Evolutionary conservation across 2,797 vertebrate species (phyloP), one percentile per base, ranked within the genome.

Genomic region (Amniataba percoides): DNA sequence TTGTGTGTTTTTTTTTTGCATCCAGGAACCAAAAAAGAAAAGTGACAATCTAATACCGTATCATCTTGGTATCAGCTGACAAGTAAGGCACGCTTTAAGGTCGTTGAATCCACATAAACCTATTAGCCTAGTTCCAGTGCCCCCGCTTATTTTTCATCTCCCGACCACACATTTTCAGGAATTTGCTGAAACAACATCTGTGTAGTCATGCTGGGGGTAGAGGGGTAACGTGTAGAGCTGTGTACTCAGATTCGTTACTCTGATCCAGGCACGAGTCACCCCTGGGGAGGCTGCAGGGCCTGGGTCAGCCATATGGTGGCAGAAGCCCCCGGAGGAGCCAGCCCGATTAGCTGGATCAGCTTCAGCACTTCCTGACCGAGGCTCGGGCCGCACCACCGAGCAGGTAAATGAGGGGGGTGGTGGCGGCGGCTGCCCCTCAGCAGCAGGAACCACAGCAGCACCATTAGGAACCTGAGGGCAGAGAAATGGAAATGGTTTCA

Each of bases 221-320:
- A 95, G 78, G 95, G 94, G 75, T 80, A 92, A 96, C 77, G 84
- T 92, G 89, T 94, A 69, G 78, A 80, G 51, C 73, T n/a, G 12
- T 78, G 95, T 92, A 96, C 95, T 86, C 90, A 85, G 0, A 93
- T 95, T 96, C 87, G 94, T 95, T 72, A 36, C 92, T 90, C 94
- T 96, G 93, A 96, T 97, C 94, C 92, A 95, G 93, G 95, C 95
- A 62, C 65, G 46, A 85, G 78, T 82, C 85, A 89, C 94, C 94
- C 96, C 97, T 87, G 94, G 96, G 95, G 95, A 96, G 89, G 94
- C 96, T 88, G 95, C 96, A 77, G 96, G 95, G 92, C 92, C 94
- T 93, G 95, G 96, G 94, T 97, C 97, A 95, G 94, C 96, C 96
- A 97, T 97, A 96, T 99, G 98, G 98, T 89, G 93, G 86, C 95